Base-by-base conservation (phyloP, 1,140 invertebrate genomes). In the Drosophila mauritiana region DNA sequence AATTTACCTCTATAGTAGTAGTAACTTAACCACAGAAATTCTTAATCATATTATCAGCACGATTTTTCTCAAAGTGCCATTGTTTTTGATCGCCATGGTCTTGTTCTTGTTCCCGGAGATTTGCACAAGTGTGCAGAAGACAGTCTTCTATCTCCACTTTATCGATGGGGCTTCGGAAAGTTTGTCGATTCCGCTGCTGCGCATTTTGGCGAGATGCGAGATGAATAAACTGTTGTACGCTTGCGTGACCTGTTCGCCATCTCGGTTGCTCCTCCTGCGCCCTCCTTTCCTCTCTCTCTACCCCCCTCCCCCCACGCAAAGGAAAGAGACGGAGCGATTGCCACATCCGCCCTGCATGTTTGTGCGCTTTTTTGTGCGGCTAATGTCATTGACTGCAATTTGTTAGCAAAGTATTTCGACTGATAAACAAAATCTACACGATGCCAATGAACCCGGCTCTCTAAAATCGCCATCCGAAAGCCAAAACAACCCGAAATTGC, bases 351-450 rank as follows among this genome's bases (percentile, higher is more conserved):
- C 78, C 63, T 75, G 46, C 20, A 39, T 80, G 27, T 61, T 57
- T 55, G 63, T 51, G 45, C 68, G 53, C 53, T 22, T 57, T 45
- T 64, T 36, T 46, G 55, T 57, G 53, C 55, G 49, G 36, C 31
- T 43, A 83, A 84, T 88, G 82, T 91, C 88, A 91, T 88, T 91
- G 82, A 91, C 88, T 91, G 88, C 88, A 91, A 83, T 91, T 91
- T 91, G 77, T 91, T 91, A 86, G 89, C 80, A 91, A 91, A 88
- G 80, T 78, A 88, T 77, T 88, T 86, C 61, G 78, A 91, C 82
- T 88, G 84, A 88, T 90, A 88, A 89, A 90, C 84, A 89, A 84
- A 84, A 90, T 90, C 68, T 86, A 81, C 59, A 90, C 80, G 55
- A 59, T 46, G 84, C 68, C 84, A 90, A 80, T 76, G 83, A 88